phyloP scores from a whole-genome alignment of 2,113 vertebrate genomes.

The Oryzias javanicus region DNA sequence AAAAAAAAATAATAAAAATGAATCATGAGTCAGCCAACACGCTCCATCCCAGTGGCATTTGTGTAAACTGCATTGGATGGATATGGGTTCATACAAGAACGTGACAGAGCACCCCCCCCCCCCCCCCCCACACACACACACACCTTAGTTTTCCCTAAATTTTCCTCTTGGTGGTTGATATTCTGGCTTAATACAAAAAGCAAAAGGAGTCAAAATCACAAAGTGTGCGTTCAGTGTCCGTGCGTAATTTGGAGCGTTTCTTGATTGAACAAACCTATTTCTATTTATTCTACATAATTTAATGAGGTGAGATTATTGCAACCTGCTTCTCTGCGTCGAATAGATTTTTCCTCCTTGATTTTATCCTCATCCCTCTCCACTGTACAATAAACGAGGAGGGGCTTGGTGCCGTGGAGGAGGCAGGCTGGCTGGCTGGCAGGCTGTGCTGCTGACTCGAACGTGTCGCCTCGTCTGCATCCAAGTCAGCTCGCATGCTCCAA shows the following conservation, averaged over 20 bases:
- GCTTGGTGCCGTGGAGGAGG: slow-evolving; percentile 70
- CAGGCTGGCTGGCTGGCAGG: slow-evolving; percentile 25
- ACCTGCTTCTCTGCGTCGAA: slow-evolving; percentile 46
- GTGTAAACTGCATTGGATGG: too few relatives aligned
- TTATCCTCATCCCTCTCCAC: slow-evolving; percentile 38
- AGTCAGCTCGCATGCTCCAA: slow-evolving; percentile 69
- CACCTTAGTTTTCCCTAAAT: neutral
- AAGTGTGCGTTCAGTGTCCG: neutral
- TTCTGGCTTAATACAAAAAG: slow-evolving; percentile 20
- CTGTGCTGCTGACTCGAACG: slow-evolving; percentile 50
- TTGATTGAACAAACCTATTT: too few relatives aligned
- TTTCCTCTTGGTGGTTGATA: neutral
- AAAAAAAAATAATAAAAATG: too few relatives aligned
- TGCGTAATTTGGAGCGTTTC: too few relatives aligned
- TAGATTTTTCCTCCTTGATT: neutral
- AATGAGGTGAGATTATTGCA: slow-evolving; percentile 9
- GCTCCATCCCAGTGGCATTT: too few relatives aligned
- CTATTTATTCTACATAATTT: too few relatives aligned
- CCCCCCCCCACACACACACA: too few relatives aligned
- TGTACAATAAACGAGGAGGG: slow-evolving; percentile 75
- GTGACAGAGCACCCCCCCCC: neutral
- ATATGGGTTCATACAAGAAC: too few relatives aligned
- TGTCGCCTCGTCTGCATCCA: slow-evolving; percentile 63
- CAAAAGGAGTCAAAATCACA: slow-evolving; percentile 4
- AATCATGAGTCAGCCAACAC: too few relatives aligned